phyloP scores from a whole-genome alignment of 2,113 vertebrate genomes.

The Emydura subglobosa region DNA sequence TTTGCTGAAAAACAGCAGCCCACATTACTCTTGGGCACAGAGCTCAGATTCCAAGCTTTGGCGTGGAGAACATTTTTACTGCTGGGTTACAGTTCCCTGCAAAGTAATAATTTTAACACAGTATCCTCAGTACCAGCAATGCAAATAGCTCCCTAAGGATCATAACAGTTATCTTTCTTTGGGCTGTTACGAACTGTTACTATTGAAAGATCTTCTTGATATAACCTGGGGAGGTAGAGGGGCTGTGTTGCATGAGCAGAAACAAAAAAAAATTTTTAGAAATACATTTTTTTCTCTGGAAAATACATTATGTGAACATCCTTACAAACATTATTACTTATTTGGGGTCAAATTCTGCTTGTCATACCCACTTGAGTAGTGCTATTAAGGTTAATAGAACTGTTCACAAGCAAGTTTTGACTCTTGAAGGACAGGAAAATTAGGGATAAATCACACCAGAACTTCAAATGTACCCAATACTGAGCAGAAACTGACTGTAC shows the following conservation, averaged over 20 bases:
- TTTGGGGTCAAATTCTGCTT: background rate
- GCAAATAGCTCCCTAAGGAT: slow-evolving; percentile 15
- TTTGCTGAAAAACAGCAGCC: slow-evolving; percentile 25
- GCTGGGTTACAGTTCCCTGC: background rate
- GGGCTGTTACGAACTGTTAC: slow-evolving; percentile 27
- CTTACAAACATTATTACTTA: background rate
- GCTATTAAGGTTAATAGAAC: background rate
- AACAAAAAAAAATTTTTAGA: background rate
- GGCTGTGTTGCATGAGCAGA: background rate
- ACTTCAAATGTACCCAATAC: rapidly evolving
- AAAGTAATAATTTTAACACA: slow-evolving; percentile 32
- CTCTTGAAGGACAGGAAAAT: background rate
- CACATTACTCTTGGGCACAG: background rate
- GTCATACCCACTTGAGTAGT: background rate
- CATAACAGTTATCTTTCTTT: slow-evolving; percentile 39
- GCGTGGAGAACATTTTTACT: slow-evolving; percentile 30
- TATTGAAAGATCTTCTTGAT: slow-evolving; percentile 31
- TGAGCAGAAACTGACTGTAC: background rate
- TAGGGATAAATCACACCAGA: background rate
- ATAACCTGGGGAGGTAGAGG: background rate
- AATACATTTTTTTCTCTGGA: background rate
- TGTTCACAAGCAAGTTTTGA: background rate
- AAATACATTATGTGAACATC: rapidly evolving
- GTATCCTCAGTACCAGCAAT: background rate
- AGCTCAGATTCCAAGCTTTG: background rate